A percentile compares a stretch with the other conserved stretches of the same genome.
These are phyloP conservation scores for Drosophila yakuba DNA, from an alignment of 1,140 invertebrate genomes.

Conservation along the genomic window DNA sequence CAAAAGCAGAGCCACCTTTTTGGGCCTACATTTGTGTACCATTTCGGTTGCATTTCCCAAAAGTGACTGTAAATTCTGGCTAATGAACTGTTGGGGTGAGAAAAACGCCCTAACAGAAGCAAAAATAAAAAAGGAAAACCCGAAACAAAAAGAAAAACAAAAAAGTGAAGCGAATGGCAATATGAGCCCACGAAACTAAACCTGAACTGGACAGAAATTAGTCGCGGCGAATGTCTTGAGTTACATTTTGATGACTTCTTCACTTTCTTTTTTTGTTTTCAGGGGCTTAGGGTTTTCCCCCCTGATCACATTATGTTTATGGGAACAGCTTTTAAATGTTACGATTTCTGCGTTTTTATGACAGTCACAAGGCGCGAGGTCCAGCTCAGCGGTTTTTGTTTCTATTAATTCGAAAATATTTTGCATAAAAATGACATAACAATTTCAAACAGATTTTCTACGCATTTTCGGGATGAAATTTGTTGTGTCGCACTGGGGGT, in stretches of 20 bases:
- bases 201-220: slow-evolving; percentile 62
- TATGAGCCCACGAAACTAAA: slow-evolving; percentile 47
- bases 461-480: slow-evolving; percentile 52
- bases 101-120: slow-evolving; percentile 8
- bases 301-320: slow-evolving; percentile 58
- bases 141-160: slow-evolving; percentile 6
- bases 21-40: slow-evolving; percentile 47
- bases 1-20: slow-evolving; percentile 67
- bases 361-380: slow-evolving; percentile 41
- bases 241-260: slow-evolving; percentile 83
- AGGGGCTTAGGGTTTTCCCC: slow-evolving; percentile 11
- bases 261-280: slow-evolving; percentile 34
- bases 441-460: slow-evolving; percentile 78
- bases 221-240: slow-evolving; percentile 72
- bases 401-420: slow-evolving; percentile 53
- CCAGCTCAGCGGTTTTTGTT: slow-evolving; percentile 34
- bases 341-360: slow-evolving; percentile 56
- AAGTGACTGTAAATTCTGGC: slow-evolving; percentile 65
- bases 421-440: slow-evolving; percentile 79
- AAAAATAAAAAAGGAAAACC: slow-evolving; percentile 15
- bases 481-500: slow-evolving; percentile 10
- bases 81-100: slow-evolving; percentile 68
- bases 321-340: slow-evolving; percentile 74
- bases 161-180: slow-evolving; percentile 71
- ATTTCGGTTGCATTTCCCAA: slow-evolving; percentile 56